A percentile compares a stretch with the other conserved stretches of the same genome.
Conservation (phyloP, 2,888 invertebrate genomes). For the Drosophila antonietae region DNA sequence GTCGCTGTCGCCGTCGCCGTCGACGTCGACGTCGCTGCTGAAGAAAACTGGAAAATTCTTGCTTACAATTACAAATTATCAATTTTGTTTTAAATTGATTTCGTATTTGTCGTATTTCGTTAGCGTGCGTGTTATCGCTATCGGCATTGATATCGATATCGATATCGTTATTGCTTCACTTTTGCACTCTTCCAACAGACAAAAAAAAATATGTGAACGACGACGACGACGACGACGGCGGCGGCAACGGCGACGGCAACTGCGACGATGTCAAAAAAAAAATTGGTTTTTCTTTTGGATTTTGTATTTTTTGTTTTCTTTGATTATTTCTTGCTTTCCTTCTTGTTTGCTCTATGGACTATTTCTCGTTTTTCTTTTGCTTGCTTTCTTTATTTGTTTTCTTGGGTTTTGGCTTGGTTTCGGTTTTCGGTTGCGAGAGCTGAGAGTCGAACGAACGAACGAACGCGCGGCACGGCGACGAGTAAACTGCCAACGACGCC, state of each 20-base stretch:
- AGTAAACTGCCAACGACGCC: constrained; percentile 68
- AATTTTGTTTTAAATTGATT: constrained; percentile 9
- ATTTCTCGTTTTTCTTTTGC: neutral
- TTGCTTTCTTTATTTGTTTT: constrained; percentile 7
- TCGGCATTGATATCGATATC: constrained; percentile 10
- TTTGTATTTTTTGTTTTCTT: constrained; percentile 1
- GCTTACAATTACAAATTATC: constrained; percentile 43
- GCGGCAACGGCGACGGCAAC: neutral
- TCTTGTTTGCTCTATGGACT: neutral
- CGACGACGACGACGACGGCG: neutral
- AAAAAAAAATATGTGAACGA: constrained; percentile 21
- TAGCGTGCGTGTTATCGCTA: constrained; percentile 2
- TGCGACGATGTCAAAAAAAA: constrained; percentile 6
- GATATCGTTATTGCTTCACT: constrained; percentile 24
- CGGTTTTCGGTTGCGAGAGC: constrained; percentile 39
- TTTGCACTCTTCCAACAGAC: constrained; percentile 28
- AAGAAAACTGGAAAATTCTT: constrained; percentile 44
- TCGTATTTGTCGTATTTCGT: neutral
- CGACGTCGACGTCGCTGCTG: constrained; percentile 21
- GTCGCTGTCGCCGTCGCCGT: constrained; percentile 17
- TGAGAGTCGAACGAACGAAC: constrained; percentile 73
- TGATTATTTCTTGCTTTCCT: constrained; percentile 1
- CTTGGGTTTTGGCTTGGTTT: constrained; percentile 5
- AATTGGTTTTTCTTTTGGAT: neutral
- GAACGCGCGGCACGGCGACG: constrained; percentile 73